Conservation (phyloP, 2,888 invertebrate genomes). For the Escarpia spicata region DNA sequence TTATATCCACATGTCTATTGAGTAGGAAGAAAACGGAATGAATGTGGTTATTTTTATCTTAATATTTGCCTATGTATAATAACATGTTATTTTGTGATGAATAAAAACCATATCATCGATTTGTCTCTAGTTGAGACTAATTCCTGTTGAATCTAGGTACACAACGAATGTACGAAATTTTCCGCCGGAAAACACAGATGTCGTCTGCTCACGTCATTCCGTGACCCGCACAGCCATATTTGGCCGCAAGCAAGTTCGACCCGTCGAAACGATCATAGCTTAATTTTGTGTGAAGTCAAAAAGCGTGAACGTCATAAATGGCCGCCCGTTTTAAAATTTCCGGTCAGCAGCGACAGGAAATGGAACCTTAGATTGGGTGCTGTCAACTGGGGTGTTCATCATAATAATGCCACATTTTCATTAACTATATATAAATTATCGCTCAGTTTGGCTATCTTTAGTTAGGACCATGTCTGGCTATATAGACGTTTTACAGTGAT, state of each 20-base stretch:
- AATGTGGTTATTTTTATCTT: too few relatives aligned
- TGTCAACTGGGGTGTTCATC: background rate
- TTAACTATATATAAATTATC: background rate
- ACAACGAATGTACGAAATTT: too few relatives aligned
- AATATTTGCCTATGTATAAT: too few relatives aligned
- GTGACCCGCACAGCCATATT: background rate
- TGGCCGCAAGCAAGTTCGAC: background rate
- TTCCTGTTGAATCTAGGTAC: too few relatives aligned
- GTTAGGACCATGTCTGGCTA: background rate
- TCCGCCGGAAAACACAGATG: too few relatives aligned
- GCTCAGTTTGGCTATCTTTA: background rate
- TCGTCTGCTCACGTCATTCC: background rate
- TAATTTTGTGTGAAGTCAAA: background rate
- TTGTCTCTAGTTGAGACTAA: background rate
- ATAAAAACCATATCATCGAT: background rate
- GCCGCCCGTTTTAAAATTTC: slow-evolving; percentile 3
- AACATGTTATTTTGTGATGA: background rate
- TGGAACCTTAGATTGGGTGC: background rate
- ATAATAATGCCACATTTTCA: background rate
- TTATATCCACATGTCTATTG: too few relatives aligned
- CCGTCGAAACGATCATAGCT: background rate
- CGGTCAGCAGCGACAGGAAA: background rate
- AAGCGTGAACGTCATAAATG: background rate
- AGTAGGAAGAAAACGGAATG: too few relatives aligned
- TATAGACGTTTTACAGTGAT: background rate